Conservation (phyloP, 2,113 vertebrate species). For the Axis porcinus region DNA sequence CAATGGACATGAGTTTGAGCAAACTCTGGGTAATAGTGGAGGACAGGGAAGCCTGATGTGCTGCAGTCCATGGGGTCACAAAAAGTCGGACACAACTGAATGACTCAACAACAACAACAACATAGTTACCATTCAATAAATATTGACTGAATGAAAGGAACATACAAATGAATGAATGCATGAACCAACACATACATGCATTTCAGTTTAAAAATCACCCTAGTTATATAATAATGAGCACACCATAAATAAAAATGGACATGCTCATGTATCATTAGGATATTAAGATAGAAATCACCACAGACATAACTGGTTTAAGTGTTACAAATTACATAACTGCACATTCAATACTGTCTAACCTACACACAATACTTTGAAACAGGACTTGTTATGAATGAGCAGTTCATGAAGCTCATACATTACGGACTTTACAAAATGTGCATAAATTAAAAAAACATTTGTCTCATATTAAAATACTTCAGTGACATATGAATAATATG, state of each 20-base stretch:
- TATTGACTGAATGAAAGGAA: not conserved
- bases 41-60: not conserved
- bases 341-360: not conserved
- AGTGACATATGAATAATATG: slow-evolving; percentile 34
- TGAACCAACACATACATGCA: not conserved
- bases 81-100: rapidly evolving
- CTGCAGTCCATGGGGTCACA: not conserved
- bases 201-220: not conserved
- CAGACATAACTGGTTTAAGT: not conserved
- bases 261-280: not conserved
- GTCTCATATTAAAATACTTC: slow-evolving; percentile 56
- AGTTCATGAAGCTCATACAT: slow-evolving; percentile 41
- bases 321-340: not conserved
- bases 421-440: slow-evolving; percentile 38
- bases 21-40: not conserved
- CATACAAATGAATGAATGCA: not conserved
- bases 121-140: not conserved
- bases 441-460: slow-evolving; percentile 62
- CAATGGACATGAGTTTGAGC: not conserved
- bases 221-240: not conserved
- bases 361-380: not conserved
- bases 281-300: not conserved
- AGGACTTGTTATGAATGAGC: slow-evolving; percentile 31
- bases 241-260: not conserved
- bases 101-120: not conserved